A percentile compares a stretch with the other conserved stretches of the same genome.
Conservation (phyloP, 2,888 invertebrate species). For the Bhutanitis thaidina region DNA sequence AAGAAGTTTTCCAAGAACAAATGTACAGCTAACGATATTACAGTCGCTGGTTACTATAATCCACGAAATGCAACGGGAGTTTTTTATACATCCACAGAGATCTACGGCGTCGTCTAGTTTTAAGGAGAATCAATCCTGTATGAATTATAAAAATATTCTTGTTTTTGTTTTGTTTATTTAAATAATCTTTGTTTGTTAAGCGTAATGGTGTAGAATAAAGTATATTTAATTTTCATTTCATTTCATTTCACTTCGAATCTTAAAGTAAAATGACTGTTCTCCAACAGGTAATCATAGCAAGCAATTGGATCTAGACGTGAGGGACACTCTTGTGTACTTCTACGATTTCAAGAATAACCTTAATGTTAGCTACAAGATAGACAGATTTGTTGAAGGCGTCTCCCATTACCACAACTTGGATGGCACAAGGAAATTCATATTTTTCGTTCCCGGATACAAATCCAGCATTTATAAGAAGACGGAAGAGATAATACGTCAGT, state of each 20-base stretch:
- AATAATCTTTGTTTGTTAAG: no score
- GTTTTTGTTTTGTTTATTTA: no score
- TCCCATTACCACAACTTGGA: slow-evolving; percentile 53
- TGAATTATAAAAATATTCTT: no score
- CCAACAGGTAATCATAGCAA: slow-evolving; percentile 63
- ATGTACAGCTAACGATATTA: slow-evolving; percentile 55
- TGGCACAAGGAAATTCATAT: slow-evolving; percentile 50
- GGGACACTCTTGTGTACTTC: slow-evolving; percentile 53
- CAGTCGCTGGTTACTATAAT: slow-evolving; percentile 63
- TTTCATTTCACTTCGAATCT: no score
- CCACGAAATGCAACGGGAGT: slow-evolving; percentile 67
- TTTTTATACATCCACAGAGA: slow-evolving; percentile 60
- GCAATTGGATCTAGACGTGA: slow-evolving; percentile 45
- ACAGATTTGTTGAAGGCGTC: slow-evolving; percentile 47
- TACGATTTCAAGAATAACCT: slow-evolving; percentile 68
- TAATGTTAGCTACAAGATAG: slow-evolving; percentile 51
- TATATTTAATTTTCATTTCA: no score
- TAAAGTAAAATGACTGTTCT: neutral
- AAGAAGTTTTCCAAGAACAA: slow-evolving; percentile 49
- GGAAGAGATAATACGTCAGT: slow-evolving; percentile 54
- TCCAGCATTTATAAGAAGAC: slow-evolving; percentile 58
- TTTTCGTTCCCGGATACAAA: slow-evolving; percentile 70
- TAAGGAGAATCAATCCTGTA: no score
- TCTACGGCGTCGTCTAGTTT: slow-evolving; percentile 32
- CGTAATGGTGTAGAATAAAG: no score